A percentile compares a stretch with the other conserved stretches of the same genome.
phyloP scores from a whole-genome alignment of 2,888 invertebrate genomes.

The Drosophila falleni region DNA sequence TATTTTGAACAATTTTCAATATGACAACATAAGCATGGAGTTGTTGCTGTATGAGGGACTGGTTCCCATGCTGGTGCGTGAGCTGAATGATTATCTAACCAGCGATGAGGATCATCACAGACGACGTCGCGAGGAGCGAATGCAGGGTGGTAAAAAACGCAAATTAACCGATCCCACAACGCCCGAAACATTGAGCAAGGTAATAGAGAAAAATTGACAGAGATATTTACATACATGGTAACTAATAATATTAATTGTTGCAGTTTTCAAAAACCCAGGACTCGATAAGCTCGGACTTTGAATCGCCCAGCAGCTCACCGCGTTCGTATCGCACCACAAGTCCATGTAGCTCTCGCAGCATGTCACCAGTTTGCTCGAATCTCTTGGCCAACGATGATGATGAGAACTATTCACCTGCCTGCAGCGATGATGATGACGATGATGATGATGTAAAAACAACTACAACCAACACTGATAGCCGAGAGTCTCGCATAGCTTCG shows the following conservation, averaged over 20 bases:
- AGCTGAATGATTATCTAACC: conserved; percentile 84
- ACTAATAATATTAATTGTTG: not conserved
- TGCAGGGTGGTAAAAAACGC: conserved; percentile 79
- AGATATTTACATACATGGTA: not conserved
- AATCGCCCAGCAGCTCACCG: conserved; percentile 84
- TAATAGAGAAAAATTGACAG: conserved; percentile 21
- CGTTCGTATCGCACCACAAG: conserved; percentile 81
- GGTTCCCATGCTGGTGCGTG: conserved; percentile 86
- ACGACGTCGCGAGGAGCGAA: conserved; percentile 82
- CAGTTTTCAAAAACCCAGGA: conserved; percentile 81
- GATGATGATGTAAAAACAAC: conserved; percentile 65
- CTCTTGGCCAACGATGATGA: conserved; percentile 69
- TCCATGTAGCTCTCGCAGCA: conserved; percentile 84
- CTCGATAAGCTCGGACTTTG: conserved; percentile 72
- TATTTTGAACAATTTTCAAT: conserved; percentile 86
- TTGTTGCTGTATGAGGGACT: conserved; percentile 87
- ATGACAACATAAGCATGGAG: conserved; percentile 86
- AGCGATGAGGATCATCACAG: conserved; percentile 83
- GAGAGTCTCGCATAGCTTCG: conserved; percentile 58
- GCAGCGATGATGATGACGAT: conserved; percentile 85
- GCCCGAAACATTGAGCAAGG: conserved; percentile 75
- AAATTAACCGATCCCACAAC: conserved; percentile 72
- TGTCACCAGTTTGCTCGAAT: conserved; percentile 82
- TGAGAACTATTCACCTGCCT: conserved; percentile 85
- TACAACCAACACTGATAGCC: conserved; percentile 39